Percentiles rank a stretch among this genome's conserved stretches.
These are phyloP conservation scores for Nasonia vitripennis DNA, from an alignment of 1,140 invertebrate genomes.

Conservation along the genomic window DNA sequence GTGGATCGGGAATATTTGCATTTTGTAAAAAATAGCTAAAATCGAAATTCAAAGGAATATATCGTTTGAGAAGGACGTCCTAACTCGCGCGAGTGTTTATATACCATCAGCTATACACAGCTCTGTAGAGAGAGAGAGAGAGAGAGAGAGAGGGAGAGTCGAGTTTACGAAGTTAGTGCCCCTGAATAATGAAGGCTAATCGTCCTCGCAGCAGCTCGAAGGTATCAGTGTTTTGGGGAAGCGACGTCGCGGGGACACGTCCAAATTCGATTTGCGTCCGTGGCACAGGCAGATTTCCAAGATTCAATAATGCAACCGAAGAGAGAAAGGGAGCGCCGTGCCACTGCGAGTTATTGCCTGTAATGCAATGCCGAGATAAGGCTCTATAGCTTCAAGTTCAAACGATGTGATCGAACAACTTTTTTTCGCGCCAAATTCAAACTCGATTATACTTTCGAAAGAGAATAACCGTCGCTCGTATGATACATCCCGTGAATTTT, in stretches of 20 bases:
- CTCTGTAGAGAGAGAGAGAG: not conserved
- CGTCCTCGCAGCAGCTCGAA: slow-evolving; percentile 23
- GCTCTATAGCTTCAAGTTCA: not conserved
- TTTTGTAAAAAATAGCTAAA: too few relatives aligned
- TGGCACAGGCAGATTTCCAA: slow-evolving; percentile 33
- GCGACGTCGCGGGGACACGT: slow-evolving; percentile 17
- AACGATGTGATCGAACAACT: not conserved
- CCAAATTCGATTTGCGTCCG: slow-evolving; percentile 50
- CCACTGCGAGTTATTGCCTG: not conserved
- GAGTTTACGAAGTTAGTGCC: slow-evolving; percentile 35
- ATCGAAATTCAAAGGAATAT: too few relatives aligned
- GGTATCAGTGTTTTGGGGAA: slow-evolving; percentile 37
- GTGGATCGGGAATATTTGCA: not conserved
- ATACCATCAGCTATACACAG: not conserved
- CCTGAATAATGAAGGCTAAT: slow-evolving; percentile 52
- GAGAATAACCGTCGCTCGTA: not conserved
- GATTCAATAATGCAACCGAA: slow-evolving; percentile 47
- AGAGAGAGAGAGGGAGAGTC: too few relatives aligned
- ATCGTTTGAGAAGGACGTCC: not conserved
- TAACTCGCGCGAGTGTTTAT: slow-evolving; percentile 29
- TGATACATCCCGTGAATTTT: too few relatives aligned
- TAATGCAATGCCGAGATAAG: slow-evolving; percentile 8
- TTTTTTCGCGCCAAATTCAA: not conserved
- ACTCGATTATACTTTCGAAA: not conserved
- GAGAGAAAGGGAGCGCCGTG: not conserved